Evolutionary conservation across 2,113 vertebrate species (phyloP).

Genomic region (Pollimyrus isidori): DNA sequence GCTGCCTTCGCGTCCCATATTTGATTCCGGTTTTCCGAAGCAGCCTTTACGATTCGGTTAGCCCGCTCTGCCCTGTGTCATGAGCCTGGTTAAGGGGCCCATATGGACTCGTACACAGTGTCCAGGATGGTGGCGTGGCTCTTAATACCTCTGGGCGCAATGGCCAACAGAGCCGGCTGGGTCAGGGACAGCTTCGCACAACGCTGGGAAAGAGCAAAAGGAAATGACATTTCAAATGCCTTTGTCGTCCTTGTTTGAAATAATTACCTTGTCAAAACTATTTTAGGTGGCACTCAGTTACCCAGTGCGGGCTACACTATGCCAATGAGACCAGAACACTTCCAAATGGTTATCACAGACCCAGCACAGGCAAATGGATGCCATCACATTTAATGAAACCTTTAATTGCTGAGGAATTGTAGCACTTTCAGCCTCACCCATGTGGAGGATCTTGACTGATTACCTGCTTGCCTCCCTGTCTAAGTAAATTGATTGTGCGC

Average conservation of each 20-base stretch:
- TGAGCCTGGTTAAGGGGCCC: slow-evolving; percentile 35
- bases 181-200: slow-evolving; percentile 32
- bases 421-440: background rate
- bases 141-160: slow-evolving; percentile 40
- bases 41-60: slow-evolving; percentile 62
- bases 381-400: slow-evolving; percentile 12
- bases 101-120: slow-evolving; percentile 21
- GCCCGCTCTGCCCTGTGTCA: slow-evolving; percentile 58
- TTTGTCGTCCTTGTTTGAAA: slow-evolving; percentile 33
- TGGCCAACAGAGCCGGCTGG: slow-evolving; percentile 20
- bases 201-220: slow-evolving; percentile 20
- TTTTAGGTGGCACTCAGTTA: slow-evolving; percentile 11
- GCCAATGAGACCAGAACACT: background rate
- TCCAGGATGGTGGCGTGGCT: slow-evolving; percentile 7
- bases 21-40: slow-evolving; percentile 64
- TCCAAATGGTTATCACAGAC: background rate
- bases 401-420: slow-evolving; percentile 16
- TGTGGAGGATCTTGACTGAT: background rate
- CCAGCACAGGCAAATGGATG: slow-evolving; percentile 4
- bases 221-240: slow-evolving; percentile 25
- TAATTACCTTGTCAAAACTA: slow-evolving; percentile 34
- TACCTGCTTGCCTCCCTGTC: background rate
- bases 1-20: slow-evolving; percentile 59
- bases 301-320: background rate
- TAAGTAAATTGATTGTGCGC: background rate